Percentiles rank a stretch among this genome's conserved stretches.
Conservation (phyloP, 2,113 vertebrate species). For the Excalfactoria chinensis region DNA sequence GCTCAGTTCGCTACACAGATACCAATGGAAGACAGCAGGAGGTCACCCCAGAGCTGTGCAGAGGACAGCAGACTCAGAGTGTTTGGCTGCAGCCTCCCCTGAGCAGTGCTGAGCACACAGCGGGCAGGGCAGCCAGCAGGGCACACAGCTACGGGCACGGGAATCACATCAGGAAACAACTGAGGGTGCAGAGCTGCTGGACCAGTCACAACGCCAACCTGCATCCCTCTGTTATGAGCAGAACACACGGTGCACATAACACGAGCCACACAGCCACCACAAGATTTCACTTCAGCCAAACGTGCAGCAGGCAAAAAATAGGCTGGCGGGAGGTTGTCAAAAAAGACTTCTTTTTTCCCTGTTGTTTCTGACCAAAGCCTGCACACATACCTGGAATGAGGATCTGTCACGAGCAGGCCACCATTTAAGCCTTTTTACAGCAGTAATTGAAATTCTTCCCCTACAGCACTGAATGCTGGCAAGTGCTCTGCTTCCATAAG, state of each 20-base stretch:
- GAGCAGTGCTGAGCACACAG: not conserved
- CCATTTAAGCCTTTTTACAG: not conserved
- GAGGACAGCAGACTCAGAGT: not conserved
- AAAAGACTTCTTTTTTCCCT: not conserved
- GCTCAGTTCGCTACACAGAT: not conserved
- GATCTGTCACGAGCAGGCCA: not conserved
- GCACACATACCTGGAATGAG: accelerated
- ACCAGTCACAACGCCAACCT: accelerated
- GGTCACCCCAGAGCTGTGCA: not conserved
- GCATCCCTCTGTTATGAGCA: not conserved
- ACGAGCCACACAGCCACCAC: not conserved
- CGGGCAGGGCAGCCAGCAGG: not conserved
- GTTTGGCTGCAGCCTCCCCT: accelerated
- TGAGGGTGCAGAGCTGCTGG: not conserved
- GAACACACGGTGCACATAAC: not conserved
- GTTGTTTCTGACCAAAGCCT: not conserved
- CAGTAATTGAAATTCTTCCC: not conserved
- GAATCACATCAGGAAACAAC: accelerated
- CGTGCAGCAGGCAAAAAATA: not conserved
- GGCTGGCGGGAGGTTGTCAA: not conserved
- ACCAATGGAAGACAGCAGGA: accelerated
- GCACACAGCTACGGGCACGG: accelerated
- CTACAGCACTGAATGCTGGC: not conserved
- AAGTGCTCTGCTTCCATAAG: not conserved
- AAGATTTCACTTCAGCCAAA: not conserved